A percentile compares a stretch with the other conserved stretches of the same genome.
Evolutionary conservation across 2,888 invertebrate species (phyloP).

Genomic region (Nemoura dubitans): DNA sequence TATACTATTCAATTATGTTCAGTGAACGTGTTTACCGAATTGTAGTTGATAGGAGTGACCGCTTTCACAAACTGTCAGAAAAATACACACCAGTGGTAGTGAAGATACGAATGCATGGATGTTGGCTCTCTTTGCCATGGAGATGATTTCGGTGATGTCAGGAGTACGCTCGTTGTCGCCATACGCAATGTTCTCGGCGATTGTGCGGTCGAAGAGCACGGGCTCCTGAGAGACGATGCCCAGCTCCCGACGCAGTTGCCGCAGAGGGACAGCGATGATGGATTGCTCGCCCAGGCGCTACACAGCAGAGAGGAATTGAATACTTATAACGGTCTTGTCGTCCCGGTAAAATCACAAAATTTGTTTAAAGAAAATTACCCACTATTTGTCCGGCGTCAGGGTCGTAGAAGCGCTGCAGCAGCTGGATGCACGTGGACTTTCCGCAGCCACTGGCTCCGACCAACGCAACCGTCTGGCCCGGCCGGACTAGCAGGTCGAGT

Average conservation of each 20-base stretch:
- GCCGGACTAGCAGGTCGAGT: conserved; percentile 71
- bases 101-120: conserved; percentile 84
- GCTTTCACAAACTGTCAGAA: no score
- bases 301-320: background rate
- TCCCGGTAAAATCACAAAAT: no score
- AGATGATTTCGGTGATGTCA: conserved; percentile 76
- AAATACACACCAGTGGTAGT: conserved; percentile 71
- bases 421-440: conserved; percentile 82
- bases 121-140: conserved; percentile 83
- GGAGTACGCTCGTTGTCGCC: conserved; percentile 81
- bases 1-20: no score
- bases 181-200: conserved; percentile 91
- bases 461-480: conserved; percentile 77
- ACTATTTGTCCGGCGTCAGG: conserved; percentile 70
- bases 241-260: conserved; percentile 46
- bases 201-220: conserved; percentile 86
- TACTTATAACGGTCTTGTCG: no score
- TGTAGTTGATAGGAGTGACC: no score
- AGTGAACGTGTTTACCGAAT: no score
- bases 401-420: conserved; percentile 82
- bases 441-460: conserved; percentile 83
- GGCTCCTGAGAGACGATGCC: conserved; percentile 86
- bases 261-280: conserved; percentile 44
- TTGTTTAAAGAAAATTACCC: conserved; percentile 51
- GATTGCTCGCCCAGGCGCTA: conserved; percentile 54